Base-by-base conservation (phyloP, 2,888 invertebrate species). In the Cephus spinipes region DNA sequence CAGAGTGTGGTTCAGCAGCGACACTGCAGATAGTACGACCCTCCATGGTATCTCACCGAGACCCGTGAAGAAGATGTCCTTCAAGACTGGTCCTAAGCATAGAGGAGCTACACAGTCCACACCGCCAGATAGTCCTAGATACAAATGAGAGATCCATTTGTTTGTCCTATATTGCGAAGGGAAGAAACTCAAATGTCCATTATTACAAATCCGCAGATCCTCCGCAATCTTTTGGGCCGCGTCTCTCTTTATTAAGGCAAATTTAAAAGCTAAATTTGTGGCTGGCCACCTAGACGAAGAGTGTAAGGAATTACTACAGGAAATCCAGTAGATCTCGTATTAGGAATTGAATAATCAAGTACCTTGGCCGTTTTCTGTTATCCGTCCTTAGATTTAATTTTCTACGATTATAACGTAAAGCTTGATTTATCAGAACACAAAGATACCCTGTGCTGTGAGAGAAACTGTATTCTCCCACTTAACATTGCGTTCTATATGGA, bases 31-130 rank as follows among this genome's bases (percentile, higher is more conserved):
- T n/a, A 90, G 86, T 74, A 83, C 92, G 9, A 85, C 91, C 9
- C 86, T 92, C 30, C 92, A 92, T 80, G 92, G 93, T 40, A 93
- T 94, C 86, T 96, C 96, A 1, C 96, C 96, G 74, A 93, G 95
- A 75, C 95, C 96, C 4, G 91, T 94, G 83, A 95, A 95, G 89
- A 95, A 96, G 76, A 93, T 95, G 85, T 94, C 94, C 2, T 94
- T 94, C 81, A 95, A 95, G 92, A 94, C 93, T 84, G 92, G 94
- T 36, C 93, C 93, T 68, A 92, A 92, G 77, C 90, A 90, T 76
- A 87, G 86, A 79, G 84, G 85, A 34, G 76, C 84, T 4, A 90
- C 90, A 80, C 86, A 84, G 75, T 76, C 90, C 0, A 91, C 91
- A n/a, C 91, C 91, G 40, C 91, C 91, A 11, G 91, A 91, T 79